Percentiles rank a stretch among this genome's conserved stretches.
Conservation (phyloP, 2,113 vertebrate genomes). For the Psephotus haematonotus region DNA sequence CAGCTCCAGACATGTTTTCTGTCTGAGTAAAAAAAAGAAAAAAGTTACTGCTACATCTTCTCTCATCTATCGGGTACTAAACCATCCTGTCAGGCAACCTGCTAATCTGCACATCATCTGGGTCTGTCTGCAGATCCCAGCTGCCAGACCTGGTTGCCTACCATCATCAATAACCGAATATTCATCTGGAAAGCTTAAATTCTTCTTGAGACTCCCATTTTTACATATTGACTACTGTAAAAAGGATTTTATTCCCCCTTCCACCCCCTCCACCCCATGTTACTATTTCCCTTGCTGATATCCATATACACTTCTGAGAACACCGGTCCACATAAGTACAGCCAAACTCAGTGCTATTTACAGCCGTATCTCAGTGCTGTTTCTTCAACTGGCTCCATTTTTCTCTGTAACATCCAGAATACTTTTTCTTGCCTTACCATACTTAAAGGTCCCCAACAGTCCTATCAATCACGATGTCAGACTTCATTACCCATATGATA, state of each 20-base stretch:
- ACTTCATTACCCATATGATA: not conserved
- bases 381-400: not conserved
- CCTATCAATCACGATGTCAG: constrained; percentile 14
- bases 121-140: not conserved
- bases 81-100: not conserved
- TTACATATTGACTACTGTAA: not conserved
- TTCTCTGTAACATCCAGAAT: not conserved
- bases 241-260: not conserved
- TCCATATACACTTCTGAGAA: not conserved
- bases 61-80: not conserved
- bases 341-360: not conserved
- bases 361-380: not conserved
- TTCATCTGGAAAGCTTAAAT: not conserved
- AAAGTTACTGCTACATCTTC: not conserved
- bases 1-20: not conserved
- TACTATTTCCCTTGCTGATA: not conserved
- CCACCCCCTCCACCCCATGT: too few species aligned
- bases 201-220: not conserved
- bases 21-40: not conserved
- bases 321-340: not conserved
- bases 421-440: not conserved
- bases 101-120: not conserved
- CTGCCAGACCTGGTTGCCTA: not conserved
- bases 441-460: not conserved
- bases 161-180: not conserved